Evolutionary conservation across 2,797 vertebrate species (phyloP), one percentile per base, ranked within the genome.

Genomic region (Garrulus glandarius): DNA sequence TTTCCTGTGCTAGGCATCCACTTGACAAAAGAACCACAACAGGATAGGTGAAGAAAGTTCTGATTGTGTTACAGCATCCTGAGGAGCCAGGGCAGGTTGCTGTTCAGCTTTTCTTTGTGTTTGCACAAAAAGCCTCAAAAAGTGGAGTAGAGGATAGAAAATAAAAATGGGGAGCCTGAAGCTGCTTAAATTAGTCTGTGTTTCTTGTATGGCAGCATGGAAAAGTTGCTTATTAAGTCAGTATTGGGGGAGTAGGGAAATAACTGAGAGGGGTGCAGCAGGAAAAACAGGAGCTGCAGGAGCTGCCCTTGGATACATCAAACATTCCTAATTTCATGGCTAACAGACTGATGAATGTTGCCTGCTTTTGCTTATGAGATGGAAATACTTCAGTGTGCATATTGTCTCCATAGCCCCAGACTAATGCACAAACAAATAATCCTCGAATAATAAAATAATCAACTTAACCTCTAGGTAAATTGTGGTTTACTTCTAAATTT

Each of bases 391-490:
- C 19, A 19, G 2, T 32, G 15, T 64, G 44, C 1, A 2, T 61
- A 1, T 60, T 39, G 44, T 93, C 61, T 95, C 74, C 41, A 56
- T 87, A 89, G 74, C 24, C 11, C n/a, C 78, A 91, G 81, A 89
- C 64, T 87, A 83, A 76, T 27, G 8, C 36, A 84, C n/a, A 94
- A 86, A 82, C 68, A 85, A 94, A 91, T 82, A 91, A 57, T 76
- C 32, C 41, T 67, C 37, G 23, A 79, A 47, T 84, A 91, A 93
- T 76, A 50, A 85, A 90, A 81, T 86, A 86, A 80, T 36, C 3
- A 24, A 47, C 70, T 76, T 50, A 59, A 67, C 32, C 32, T 76
- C 4, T 16, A 77, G 36, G 65, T 72, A 69, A 87, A 76, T 59
- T 50, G 6, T 50, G 39, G 29, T 89, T 77, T 84, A 19, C 9